phyloP scores from a whole-genome alignment of 2,888 invertebrate species.

The Dinocampus coccinellae region DNA sequence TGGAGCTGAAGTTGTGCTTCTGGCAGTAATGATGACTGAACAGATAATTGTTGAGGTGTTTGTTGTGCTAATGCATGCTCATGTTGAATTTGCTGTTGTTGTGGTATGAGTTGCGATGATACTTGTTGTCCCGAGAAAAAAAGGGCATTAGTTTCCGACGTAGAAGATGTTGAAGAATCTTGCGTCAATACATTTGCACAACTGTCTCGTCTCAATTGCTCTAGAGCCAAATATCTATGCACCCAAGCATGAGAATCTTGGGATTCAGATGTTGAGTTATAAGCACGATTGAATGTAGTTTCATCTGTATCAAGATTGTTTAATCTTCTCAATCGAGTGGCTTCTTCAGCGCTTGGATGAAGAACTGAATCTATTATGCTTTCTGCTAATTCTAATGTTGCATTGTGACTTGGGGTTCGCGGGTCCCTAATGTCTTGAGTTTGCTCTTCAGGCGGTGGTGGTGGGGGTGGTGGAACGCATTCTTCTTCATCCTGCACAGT shows the following conservation, averaged over 20 bases:
- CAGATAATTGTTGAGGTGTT: slow-evolving; percentile 16
- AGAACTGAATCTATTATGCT: slow-evolving; percentile 69
- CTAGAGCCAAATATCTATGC: slow-evolving; percentile 41
- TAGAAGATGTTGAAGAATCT: slow-evolving; percentile 47
- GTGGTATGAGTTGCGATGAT: not conserved
- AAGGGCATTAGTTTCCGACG: slow-evolving; percentile 49
- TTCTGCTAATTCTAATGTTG: slow-evolving; percentile 65
- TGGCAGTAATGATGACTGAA: slow-evolving; percentile 25
- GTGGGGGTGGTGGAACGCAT: slow-evolving; percentile 53
- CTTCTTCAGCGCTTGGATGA: slow-evolving; percentile 59
- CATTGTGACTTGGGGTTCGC: slow-evolving; percentile 54
- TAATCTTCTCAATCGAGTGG: slow-evolving; percentile 55
- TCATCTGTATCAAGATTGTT: slow-evolving; percentile 42
- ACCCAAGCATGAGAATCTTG: slow-evolving; percentile 62
- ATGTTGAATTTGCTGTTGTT: slow-evolving; percentile 29
- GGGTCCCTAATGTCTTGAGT: slow-evolving; percentile 51
- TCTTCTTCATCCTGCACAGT: slow-evolving; percentile 65
- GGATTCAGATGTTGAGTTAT: slow-evolving; percentile 42
- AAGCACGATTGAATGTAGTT: slow-evolving; percentile 40
- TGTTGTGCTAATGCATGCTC: slow-evolving; percentile 35
- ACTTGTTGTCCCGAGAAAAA: slow-evolving; percentile 1
- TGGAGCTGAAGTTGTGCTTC: slow-evolving; percentile 38
- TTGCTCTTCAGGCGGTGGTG: slow-evolving; percentile 47
- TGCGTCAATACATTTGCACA: slow-evolving; percentile 33
- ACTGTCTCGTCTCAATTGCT: slow-evolving; percentile 56